Evolutionary conservation across 2,113 vertebrate species (phyloP).

Genomic region (Tupaia chinensis): DNA sequence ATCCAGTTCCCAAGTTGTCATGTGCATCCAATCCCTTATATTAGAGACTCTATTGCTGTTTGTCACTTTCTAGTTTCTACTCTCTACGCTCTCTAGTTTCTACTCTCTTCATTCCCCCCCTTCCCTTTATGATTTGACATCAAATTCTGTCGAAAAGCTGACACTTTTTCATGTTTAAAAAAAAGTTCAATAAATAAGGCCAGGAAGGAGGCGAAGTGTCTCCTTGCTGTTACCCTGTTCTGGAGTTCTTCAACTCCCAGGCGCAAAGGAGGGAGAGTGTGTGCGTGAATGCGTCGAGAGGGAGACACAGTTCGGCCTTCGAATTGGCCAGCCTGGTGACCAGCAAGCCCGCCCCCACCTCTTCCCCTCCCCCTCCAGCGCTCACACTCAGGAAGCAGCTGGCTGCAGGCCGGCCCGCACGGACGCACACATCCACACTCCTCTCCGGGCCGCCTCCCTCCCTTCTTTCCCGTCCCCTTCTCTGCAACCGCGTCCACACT

Average conservation of each 20-base stretch:
- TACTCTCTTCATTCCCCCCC: not conserved
- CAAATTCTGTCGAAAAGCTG: not conserved
- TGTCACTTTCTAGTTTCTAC: not conserved
- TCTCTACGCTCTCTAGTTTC: not conserved
- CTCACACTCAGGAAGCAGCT: constrained; percentile 81
- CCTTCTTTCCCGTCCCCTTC: constrained; percentile 39
- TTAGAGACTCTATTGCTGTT: not conserved
- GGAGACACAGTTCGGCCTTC: constrained; percentile 45
- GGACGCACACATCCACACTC: constrained; percentile 70
- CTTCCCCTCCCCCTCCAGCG: constrained; percentile 50
- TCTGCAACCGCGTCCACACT: constrained; percentile 59
- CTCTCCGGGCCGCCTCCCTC: constrained; percentile 66
- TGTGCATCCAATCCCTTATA: not conserved
- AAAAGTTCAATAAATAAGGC: constrained; percentile 32
- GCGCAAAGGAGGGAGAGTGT: not conserved
- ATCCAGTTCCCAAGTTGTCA: not conserved
- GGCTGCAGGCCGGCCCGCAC: constrained; percentile 76
- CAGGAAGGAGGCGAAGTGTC: not conserved
- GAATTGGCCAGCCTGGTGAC: constrained; percentile 73
- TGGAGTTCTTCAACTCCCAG: constrained; percentile 14
- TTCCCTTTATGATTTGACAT: not conserved
- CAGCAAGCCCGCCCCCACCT: constrained; percentile 70
- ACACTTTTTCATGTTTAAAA: constrained; percentile 14
- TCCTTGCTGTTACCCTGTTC: not conserved
- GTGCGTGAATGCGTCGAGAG: not conserved